These are phyloP conservation scores for Hylomyscus alleni DNA, from an alignment of 2,797 vertebrate genomes.

Conservation along the genomic window DNA sequence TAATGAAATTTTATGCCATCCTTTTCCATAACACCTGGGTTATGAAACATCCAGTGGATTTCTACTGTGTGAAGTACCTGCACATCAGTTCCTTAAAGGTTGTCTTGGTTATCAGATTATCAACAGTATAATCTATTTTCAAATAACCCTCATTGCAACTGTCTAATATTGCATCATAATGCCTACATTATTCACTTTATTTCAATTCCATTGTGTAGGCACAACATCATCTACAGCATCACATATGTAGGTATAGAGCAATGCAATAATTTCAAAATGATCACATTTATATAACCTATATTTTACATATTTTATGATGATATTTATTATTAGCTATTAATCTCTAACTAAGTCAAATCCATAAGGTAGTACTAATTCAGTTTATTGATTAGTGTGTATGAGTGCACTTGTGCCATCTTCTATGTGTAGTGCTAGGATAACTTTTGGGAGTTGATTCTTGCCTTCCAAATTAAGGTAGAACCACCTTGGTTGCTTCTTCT, in stretches of 20 bases:
- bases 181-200: background rate
- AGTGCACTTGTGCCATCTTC: background rate
- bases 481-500: background rate
- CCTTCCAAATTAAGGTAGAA: background rate
- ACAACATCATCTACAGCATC: background rate
- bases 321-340: slow-evolving; percentile 25
- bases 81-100: background rate
- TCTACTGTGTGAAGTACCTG: background rate
- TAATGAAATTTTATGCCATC: background rate
- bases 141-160: background rate
- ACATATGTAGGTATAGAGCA: background rate
- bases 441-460: background rate
- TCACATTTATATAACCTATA: background rate
- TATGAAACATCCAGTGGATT: background rate
- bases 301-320: background rate
- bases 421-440: background rate
- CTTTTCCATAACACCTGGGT: background rate
- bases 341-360: background rate
- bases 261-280: background rate
- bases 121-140: background rate
- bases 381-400: background rate
- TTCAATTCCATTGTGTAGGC: background rate
- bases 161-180: background rate
- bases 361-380: background rate
- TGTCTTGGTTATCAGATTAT: background rate